These are phyloP conservation scores for Lutjanus erythropterus DNA, from an alignment of 2,113 vertebrate species.

Conservation along the genomic window DNA sequence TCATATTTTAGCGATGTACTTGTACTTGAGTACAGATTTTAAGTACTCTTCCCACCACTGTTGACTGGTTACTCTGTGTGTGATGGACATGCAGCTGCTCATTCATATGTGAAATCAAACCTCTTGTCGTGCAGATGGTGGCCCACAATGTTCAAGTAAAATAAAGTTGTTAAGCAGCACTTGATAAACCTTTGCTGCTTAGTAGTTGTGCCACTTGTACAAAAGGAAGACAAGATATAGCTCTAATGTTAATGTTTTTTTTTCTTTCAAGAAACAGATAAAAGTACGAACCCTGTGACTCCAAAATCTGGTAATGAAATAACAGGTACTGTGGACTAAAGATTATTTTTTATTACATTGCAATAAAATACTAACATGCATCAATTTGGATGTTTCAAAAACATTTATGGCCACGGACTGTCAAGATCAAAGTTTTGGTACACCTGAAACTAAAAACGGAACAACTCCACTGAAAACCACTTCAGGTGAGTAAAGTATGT, in stretches of 20 bases:
- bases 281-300: not conserved
- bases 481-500: not conserved
- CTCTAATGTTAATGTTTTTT: not conserved
- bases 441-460: not conserved
- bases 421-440: not conserved
- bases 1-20: no score
- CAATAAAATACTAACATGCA: not conserved
- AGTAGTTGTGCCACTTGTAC: rapidly evolving
- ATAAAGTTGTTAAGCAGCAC: not conserved
- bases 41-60: no score
- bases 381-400: not conserved
- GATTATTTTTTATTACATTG: not conserved
- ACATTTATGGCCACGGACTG: not conserved
- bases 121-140: not conserved
- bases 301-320: not conserved
- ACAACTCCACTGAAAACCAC: not conserved
- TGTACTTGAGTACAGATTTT: no score
- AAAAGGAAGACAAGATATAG: not conserved
- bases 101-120: not conserved
- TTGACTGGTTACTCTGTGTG: not conserved
- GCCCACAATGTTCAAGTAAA: not conserved
- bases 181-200: no score
- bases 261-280: not conserved
- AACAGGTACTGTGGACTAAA: not conserved
- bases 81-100: not conserved